A percentile compares a stretch with the other conserved stretches of the same genome.
Conservation (phyloP, 2,888 invertebrate species). For the Synergus gifuensis region DNA sequence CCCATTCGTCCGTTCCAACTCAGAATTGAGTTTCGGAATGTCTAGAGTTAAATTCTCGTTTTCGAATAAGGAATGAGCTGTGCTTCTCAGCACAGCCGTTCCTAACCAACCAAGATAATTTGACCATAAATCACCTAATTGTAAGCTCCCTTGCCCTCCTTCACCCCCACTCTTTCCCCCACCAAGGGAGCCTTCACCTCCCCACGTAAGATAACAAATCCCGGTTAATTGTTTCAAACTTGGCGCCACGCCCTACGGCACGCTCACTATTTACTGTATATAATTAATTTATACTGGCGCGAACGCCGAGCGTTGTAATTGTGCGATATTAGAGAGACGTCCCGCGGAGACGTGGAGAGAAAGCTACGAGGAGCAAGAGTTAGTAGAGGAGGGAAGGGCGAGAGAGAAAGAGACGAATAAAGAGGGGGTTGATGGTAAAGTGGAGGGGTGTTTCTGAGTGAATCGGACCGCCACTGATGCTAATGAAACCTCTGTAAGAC, state of each 20-base stretch:
- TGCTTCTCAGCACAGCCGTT: background rate
- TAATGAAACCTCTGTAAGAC: conserved; percentile 54
- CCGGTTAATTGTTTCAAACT: conserved; percentile 71
- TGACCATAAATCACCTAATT: conserved; percentile 65
- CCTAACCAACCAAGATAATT: conserved; percentile 55
- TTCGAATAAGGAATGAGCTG: background rate
- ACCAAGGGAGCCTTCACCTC: conserved; percentile 45
- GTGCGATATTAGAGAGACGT: conserved; percentile 52
- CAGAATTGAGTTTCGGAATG: background rate
- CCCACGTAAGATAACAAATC: conserved; percentile 65
- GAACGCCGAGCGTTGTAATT: conserved; percentile 53
- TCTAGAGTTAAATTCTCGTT: background rate
- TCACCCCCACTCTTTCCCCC: conserved; percentile 40
- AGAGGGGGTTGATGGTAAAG: conserved; percentile 19
- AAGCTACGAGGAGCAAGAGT: conserved; percentile 39
- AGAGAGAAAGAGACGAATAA: conserved; percentile 37
- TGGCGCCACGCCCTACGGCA: conserved; percentile 57
- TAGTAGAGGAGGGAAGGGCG: conserved; percentile 44
- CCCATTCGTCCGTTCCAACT: background rate
- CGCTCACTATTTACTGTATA: conserved; percentile 61
- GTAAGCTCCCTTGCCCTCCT: conserved; percentile 47
- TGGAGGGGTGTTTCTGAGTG: conserved; percentile 31
- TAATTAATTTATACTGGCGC: conserved; percentile 66
- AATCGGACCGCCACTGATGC: conserved; percentile 50
- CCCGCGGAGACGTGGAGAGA: conserved; percentile 44